Percentiles rank a stretch among this genome's conserved stretches.
Evolutionary conservation across 2,113 vertebrate species (phyloP).

Genomic region (Labrus mixtus): DNA sequence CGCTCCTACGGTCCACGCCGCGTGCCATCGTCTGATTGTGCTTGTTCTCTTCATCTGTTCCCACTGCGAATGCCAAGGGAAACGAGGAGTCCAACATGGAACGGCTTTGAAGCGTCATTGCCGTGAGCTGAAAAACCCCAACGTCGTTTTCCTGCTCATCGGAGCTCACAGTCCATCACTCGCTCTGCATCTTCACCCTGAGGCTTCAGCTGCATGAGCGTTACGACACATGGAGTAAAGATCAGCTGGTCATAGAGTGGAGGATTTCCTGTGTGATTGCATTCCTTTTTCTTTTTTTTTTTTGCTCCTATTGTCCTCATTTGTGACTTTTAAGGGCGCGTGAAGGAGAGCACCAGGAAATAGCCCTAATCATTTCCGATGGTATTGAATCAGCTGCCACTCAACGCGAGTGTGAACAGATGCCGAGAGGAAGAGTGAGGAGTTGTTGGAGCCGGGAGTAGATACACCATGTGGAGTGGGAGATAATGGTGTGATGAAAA

Average conservation of each 20-base stretch:
- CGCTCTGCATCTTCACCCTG: constrained; percentile 8
- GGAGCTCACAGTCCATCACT: constrained; percentile 34
- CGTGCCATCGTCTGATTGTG: constrained; percentile 56
- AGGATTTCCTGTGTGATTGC: constrained; percentile 17
- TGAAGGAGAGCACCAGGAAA: constrained; percentile 28
- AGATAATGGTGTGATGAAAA: constrained; percentile 55
- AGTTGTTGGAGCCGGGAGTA: constrained; percentile 29
- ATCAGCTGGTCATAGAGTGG: constrained; percentile 61
- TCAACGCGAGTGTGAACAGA: constrained; percentile 17
- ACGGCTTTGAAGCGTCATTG: constrained; percentile 60
- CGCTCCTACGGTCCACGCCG: constrained; percentile 33
- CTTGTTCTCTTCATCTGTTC: constrained; percentile 71
- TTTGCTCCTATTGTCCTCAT: constrained; percentile 24
- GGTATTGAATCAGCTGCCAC: constrained; percentile 39
- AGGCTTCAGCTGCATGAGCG: constrained; percentile 30
- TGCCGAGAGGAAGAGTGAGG: constrained; percentile 4
- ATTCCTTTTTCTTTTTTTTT: neutral
- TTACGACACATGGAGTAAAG: constrained; percentile 43
- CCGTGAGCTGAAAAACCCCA: constrained; percentile 22
- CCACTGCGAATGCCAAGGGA: constrained; percentile 59
- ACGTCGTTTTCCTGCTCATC: constrained; percentile 52
- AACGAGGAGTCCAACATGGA: constrained; percentile 61
- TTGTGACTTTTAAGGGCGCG: constrained; percentile 29
- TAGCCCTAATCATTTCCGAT: constrained; percentile 30
- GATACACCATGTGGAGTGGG: constrained; percentile 27